Evolutionary conservation across 2,113 vertebrate species (phyloP).

Genomic region (Tylochromis polylepis): DNA sequence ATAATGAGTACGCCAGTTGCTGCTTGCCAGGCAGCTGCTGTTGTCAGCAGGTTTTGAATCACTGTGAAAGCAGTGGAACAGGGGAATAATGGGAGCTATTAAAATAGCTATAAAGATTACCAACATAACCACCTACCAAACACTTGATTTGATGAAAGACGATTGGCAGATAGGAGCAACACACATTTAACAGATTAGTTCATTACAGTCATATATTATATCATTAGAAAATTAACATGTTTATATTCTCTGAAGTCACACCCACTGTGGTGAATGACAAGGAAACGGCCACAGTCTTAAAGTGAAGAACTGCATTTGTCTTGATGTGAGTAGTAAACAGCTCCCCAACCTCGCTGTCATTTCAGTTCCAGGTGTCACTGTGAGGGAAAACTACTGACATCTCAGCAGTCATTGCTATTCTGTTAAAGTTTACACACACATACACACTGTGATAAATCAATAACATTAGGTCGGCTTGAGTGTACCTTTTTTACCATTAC

Average conservation of each 20-base stretch:
- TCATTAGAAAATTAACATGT: conserved; percentile 24
- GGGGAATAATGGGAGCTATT: conserved; percentile 41
- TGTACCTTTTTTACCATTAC: neutral
- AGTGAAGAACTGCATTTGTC: neutral
- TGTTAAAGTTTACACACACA: neutral
- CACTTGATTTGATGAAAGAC: conserved; percentile 8
- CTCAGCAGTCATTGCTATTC: neutral
- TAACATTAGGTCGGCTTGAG: neutral
- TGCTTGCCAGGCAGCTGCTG: conserved; percentile 40
- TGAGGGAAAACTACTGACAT: neutral
- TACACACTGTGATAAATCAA: neutral
- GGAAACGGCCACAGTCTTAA: neutral
- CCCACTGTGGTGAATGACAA: neutral
- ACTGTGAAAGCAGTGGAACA: conserved; percentile 29
- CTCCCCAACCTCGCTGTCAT: neutral
- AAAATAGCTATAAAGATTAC: conserved; percentile 49
- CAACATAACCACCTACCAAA: conserved; percentile 27
- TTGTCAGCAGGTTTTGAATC: conserved; percentile 61
- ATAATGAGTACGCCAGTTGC: conserved; percentile 53
- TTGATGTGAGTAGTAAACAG: neutral
- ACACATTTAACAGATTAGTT: conserved; percentile 10
- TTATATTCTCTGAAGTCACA: neutral
- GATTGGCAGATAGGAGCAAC: conserved; percentile 21
- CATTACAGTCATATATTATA: conserved; percentile 18
- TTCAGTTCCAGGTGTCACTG: neutral